Conservation (phyloP, 2,888 invertebrate species). For the Drosophila kanekoi region DNA sequence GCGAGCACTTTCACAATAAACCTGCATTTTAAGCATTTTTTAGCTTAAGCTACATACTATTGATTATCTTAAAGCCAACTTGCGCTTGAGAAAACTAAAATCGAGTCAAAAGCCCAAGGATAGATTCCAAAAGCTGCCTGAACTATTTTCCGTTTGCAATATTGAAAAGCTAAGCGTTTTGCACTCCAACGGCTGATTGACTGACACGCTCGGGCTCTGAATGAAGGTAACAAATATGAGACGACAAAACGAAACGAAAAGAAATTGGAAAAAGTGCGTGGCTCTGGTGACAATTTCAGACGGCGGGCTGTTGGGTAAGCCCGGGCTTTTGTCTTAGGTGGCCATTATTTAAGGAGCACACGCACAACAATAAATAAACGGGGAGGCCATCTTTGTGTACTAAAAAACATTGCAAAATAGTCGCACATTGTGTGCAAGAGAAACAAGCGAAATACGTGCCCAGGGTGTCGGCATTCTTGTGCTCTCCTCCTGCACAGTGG, state of each 20-base stretch:
- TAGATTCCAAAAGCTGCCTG: neutral
- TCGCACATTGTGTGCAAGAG: conserved; percentile 49
- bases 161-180: conserved; percentile 29
- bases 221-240: conserved; percentile 44
- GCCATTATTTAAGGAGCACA: conserved; percentile 70
- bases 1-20: too few species aligned
- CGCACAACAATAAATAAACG: conserved; percentile 43
- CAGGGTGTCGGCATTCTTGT: conserved; percentile 32
- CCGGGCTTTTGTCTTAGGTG: conserved; percentile 54
- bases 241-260: conserved; percentile 44
- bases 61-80: too few species aligned
- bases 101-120: too few species aligned
- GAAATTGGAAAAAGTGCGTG: conserved; percentile 51
- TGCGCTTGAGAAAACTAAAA: too few species aligned
- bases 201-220: conserved; percentile 22
- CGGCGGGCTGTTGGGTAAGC: neutral
- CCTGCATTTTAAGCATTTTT: too few species aligned
- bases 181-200: conserved; percentile 48
- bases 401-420: conserved; percentile 43
- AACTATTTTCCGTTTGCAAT: conserved; percentile 36
- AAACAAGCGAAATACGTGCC: conserved; percentile 61
- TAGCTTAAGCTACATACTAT: too few species aligned
- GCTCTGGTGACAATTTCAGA: conserved; percentile 20
- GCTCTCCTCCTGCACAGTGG: conserved; percentile 40
- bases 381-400: conserved; percentile 15